Conservation (phyloP, 2,113 vertebrate species). For the Proteles cristata region DNA sequence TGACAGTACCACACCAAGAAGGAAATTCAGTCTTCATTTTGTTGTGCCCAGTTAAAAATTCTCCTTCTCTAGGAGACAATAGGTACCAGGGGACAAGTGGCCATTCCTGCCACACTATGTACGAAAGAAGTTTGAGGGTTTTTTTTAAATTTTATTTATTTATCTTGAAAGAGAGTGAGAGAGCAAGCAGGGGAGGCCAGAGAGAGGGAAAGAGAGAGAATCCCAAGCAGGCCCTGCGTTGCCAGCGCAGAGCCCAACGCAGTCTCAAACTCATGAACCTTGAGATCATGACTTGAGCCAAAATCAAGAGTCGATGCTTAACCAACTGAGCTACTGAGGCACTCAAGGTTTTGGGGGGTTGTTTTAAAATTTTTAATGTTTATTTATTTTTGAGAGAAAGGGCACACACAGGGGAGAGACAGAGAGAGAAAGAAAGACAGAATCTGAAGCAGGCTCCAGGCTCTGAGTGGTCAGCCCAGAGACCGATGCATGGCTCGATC, state of each 20-base stretch:
- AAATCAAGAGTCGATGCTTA: not conserved
- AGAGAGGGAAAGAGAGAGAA: too few relatives aligned
- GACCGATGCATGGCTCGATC: too few relatives aligned
- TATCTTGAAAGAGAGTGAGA: not conserved
- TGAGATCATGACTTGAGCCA: not conserved
- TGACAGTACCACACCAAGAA: not conserved
- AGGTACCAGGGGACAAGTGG: not conserved
- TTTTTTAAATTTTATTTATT: not conserved
- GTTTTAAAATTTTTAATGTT: too few relatives aligned
- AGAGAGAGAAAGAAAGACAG: too few relatives aligned
- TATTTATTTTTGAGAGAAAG: too few relatives aligned
- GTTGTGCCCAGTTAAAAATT: not conserved
- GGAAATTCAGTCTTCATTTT: not conserved
- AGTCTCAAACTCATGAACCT: rapidly evolving
- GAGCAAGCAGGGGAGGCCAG: not conserved
- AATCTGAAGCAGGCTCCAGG: too few relatives aligned
- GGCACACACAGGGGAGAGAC: too few relatives aligned
- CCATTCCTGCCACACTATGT: not conserved
- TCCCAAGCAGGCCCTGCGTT: too few relatives aligned
- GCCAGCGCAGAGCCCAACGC: too few relatives aligned
- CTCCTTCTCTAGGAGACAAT: not conserved
- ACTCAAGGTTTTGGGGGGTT: too few relatives aligned
- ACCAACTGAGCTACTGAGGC: too few relatives aligned
- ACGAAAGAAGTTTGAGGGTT: not conserved
- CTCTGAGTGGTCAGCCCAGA: too few relatives aligned